Conservation (phyloP, 2,888 invertebrate genomes). For the Andrena minutula region DNA sequence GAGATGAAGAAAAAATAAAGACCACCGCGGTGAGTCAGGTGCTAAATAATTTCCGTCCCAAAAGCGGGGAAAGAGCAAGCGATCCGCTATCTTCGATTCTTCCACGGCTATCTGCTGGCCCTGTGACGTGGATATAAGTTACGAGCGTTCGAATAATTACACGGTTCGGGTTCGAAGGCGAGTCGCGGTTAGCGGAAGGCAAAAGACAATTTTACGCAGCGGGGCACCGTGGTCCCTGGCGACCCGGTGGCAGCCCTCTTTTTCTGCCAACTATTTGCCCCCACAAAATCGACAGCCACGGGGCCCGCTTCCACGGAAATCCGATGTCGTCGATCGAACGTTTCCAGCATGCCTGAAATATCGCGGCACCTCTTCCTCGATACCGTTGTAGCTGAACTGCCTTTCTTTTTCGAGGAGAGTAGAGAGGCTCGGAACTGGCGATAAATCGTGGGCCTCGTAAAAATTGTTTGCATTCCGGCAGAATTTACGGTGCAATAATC, state of each 20-base stretch:
- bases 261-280: conserved; percentile 73
- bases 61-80: conserved; percentile 58
- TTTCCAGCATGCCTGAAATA: conserved; percentile 32
- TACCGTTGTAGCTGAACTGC: neutral
- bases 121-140: conserved; percentile 79
- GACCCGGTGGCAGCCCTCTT: conserved; percentile 77
- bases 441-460: conserved; percentile 31
- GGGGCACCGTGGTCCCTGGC: conserved; percentile 74
- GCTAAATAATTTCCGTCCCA: conserved; percentile 69
- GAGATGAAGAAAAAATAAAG: conserved; percentile 42
- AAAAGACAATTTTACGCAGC: conserved; percentile 85
- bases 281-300: conserved; percentile 82
- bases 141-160: conserved; percentile 84
- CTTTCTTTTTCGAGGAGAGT: neutral
- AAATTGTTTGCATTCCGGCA: neutral
- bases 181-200: conserved; percentile 82
- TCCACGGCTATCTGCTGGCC: conserved; percentile 64
- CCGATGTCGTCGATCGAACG: conserved; percentile 32
- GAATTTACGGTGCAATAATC: conserved; percentile 2
- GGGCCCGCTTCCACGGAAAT: conserved; percentile 49
- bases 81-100: conserved; percentile 72
- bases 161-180: conserved; percentile 76
- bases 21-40: conserved; percentile 51
- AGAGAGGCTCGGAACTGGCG: neutral
- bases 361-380: conserved; percentile 7